Conservation (phyloP, 1,140 invertebrate genomes). For the Macrobrachium rosenbergii region DNA sequence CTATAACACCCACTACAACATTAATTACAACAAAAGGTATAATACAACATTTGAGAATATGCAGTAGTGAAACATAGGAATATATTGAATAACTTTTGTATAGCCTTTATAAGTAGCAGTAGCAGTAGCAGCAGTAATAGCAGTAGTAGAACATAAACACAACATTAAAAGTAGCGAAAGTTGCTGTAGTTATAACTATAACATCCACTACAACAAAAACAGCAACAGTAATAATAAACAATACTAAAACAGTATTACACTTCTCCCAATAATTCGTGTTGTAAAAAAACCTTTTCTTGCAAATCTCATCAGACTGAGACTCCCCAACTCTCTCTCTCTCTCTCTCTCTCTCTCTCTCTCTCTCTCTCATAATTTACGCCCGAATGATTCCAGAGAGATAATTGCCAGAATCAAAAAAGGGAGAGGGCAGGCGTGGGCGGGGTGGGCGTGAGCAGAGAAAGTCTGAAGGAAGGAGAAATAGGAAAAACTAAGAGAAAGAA, state of each 20-base stretch:
- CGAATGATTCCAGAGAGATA: not conserved
- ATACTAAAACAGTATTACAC: not conserved
- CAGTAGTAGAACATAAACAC: too few species aligned
- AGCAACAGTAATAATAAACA: too few species aligned
- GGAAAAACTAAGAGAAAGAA: not conserved
- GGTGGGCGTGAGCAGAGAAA: not conserved
- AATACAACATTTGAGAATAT: too few species aligned
- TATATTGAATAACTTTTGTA: too few species aligned
- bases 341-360: constrained; percentile 10
- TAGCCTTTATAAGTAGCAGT: too few species aligned
- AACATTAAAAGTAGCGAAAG: not conserved
- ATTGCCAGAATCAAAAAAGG: not conserved
- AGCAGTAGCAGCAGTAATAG: too few species aligned
- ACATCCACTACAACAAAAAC: too few species aligned
- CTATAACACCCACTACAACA: too few species aligned
- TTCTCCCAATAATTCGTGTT: not conserved
- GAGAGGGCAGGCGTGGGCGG: not conserved
- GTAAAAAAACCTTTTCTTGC: too few species aligned
- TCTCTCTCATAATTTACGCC: not conserved
- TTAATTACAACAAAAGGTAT: too few species aligned
- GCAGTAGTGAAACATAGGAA: too few species aligned
- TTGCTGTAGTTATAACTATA: too few species aligned
- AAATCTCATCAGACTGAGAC: constrained; percentile 7
- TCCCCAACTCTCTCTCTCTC: constrained; percentile 11
- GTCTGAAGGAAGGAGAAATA: not conserved